phyloP scores from a whole-genome alignment of 2,113 vertebrate genomes.

The Anarrhichthys ocellatus region DNA sequence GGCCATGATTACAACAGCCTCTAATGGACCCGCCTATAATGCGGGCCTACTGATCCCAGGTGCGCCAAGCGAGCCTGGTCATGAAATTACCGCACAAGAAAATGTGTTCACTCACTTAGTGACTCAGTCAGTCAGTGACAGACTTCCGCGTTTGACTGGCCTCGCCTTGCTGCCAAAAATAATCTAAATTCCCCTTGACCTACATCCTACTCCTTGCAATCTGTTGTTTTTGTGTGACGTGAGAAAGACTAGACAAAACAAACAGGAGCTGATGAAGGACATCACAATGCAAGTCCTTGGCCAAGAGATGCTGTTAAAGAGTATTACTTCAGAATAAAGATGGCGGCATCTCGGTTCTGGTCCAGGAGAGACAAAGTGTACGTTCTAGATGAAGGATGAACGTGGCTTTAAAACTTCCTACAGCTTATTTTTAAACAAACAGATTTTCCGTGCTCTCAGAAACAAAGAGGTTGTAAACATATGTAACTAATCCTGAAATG shows the following conservation, averaged over 20 bases:
- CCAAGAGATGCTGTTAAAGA: not conserved
- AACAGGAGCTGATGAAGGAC: conserved; percentile 14
- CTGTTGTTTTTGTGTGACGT: not conserved
- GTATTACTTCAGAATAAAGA: not conserved
- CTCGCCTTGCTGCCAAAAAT: not conserved
- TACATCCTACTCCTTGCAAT: not conserved
- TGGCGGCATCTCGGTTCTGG: not conserved
- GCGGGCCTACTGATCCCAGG: not conserved
- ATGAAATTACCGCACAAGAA: not conserved
- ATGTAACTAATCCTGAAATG: not conserved
- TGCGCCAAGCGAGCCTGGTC: not conserved
- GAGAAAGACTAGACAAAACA: conserved; percentile 10
- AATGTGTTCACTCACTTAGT: not conserved
- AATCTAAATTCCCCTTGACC: conserved; percentile 2
- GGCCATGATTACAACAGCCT: not conserved
- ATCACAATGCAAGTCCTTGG: not conserved
- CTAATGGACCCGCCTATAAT: not conserved
- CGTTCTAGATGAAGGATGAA: not conserved
- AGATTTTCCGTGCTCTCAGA: not conserved
- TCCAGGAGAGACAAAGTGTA: not conserved
- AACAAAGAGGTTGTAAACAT: not conserved
- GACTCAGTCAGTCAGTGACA: not conserved
- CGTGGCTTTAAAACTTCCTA: not conserved
- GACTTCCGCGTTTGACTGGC: not conserved
- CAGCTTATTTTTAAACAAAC: not conserved